Evolutionary conservation across 2,797 vertebrate genomes (phyloP), one percentile per base, ranked within the genome.

Genomic region (Paratrypauchen microcephalus): DNA sequence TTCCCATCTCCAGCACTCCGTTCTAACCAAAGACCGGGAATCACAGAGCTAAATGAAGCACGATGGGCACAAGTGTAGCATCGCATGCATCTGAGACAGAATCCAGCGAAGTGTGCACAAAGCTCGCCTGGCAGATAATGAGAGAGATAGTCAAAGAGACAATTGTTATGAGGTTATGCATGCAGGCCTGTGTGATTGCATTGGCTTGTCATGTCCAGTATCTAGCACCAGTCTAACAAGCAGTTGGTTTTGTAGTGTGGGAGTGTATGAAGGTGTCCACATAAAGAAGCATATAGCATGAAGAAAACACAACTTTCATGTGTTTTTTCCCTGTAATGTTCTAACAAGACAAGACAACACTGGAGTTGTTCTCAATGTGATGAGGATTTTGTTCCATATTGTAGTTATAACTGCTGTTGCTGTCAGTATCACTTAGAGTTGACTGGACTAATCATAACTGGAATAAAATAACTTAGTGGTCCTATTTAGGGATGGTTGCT

Each of bases 1-100:
- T 93, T 92, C 90, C 86, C 86, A 81, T 92, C 88, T 89, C 73
- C 89, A 85, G 83, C 61, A 71, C 66, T 15, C 68, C 65, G 77
- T 78, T 80, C 84, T 69, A 66, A 77, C 86, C 78, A 86, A 83
- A 83, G 39, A 68, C 71, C 52, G 0, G 62, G 45, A 73, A 67
- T 75, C 72, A 70, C 79, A 23, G 81, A 86, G 89, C 85, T 83
- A 83, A 90, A 91, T 79, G 77, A 87, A 76, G 66, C 78, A 1
- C 58, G 11, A 85, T 85, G 81, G 72, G 56, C 70, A 69, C 83
- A 70, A 84, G 81, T 89, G 80, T 88, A 81, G 15, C 74, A 73
- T 77, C 81, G 79, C 69, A 74, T 82, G 45, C 61, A 47, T 24
- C 68, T 79, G 68, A 75, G 73, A 78, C 75, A 60, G 66, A 18